Conservation (phyloP, 92 coral and sea anemone species). For the Porites rus region DNA sequence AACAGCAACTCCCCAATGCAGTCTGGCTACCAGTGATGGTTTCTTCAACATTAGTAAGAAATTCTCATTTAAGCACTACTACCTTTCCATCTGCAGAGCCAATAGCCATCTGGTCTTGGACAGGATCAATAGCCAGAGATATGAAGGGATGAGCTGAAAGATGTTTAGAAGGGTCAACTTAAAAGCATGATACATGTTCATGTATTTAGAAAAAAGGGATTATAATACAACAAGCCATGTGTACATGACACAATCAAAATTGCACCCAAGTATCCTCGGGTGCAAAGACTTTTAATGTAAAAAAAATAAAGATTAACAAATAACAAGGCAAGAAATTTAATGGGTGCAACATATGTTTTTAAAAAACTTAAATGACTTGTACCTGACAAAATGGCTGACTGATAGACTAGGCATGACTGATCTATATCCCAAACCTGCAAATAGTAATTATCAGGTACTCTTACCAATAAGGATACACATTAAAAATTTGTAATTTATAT, state of each 20-base stretch:
- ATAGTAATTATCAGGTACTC: background rate
- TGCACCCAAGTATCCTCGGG: too few relatives aligned
- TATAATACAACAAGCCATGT: background rate
- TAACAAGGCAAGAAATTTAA: too few relatives aligned
- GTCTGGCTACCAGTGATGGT: too few relatives aligned
- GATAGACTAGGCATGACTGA: conserved; percentile 74
- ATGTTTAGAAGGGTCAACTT: background rate
- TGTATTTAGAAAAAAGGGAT: background rate
- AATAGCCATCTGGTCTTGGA: conserved; percentile 78
- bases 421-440: conserved; percentile 91
- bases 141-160: conserved; percentile 88
- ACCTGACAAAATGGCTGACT: conserved; percentile 96
- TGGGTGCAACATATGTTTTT: too few relatives aligned
- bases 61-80: background rate
- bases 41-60: too few relatives aligned
- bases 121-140: conserved; percentile 84
- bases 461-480: background rate
- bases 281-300: too few relatives aligned
- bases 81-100: conserved; percentile 98
- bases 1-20: too few relatives aligned
- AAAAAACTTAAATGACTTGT: background rate
- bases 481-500: too few relatives aligned
- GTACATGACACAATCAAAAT: too few relatives aligned
- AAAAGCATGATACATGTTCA: background rate
- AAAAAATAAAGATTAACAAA: too few relatives aligned